Conservation (phyloP, 2,888 invertebrate species). For the Dryocosmus kuriphilus region DNA sequence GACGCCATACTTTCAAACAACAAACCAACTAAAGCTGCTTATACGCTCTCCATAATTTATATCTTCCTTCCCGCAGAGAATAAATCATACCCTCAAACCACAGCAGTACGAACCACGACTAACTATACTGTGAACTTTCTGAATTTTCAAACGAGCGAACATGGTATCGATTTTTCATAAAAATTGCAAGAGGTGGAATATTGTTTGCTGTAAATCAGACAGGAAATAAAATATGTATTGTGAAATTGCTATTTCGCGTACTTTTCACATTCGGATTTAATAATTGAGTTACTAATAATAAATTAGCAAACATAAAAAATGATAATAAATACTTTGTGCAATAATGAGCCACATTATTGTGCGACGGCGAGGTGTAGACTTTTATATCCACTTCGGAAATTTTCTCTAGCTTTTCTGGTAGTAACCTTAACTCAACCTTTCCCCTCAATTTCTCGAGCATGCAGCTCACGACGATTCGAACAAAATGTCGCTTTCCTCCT, state of each 20-base stretch:
- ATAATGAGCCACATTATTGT: too few relatives aligned
- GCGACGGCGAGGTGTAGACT: background rate
- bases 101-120: background rate
- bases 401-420: background rate
- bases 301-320: too few relatives aligned
- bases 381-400: background rate
- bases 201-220: background rate
- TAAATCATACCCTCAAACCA: constrained; percentile 21
- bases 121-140: background rate
- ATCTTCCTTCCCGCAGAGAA: background rate
- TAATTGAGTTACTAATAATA: too few relatives aligned
- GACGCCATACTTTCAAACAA: constrained; percentile 15
- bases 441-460: background rate
- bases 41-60: constrained; percentile 28
- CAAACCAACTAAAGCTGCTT: constrained; percentile 24
- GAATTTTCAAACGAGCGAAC: background rate
- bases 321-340: too few relatives aligned
- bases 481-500: constrained; percentile 2
- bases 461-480: constrained; percentile 2
- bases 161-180: constrained; percentile 5
- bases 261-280: too few relatives aligned
- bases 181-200: background rate
- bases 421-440: constrained; percentile 2
- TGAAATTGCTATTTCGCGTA: background rate
- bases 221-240: background rate